phyloP scores from a whole-genome alignment of 2,113 vertebrate species.

The Ardeotis arabs region DNA sequence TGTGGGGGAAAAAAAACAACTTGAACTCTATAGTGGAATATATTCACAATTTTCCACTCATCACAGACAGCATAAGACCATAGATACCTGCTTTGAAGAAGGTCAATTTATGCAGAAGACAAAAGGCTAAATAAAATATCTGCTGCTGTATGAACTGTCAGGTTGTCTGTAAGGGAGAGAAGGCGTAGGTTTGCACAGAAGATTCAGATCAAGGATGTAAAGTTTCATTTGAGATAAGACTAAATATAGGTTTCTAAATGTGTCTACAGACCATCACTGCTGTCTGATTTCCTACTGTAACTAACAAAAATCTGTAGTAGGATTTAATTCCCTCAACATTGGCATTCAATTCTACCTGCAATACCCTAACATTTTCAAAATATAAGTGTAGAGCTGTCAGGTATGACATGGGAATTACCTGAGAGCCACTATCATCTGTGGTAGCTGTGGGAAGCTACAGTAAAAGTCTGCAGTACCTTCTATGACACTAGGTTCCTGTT shows the following conservation, averaged over 20 bases:
- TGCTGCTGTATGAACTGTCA: not conserved
- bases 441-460: not conserved
- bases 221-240: not conserved
- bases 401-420: not conserved
- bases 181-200: not conserved
- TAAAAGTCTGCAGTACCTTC: not conserved
- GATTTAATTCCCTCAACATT: not conserved
- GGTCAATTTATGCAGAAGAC: not conserved
- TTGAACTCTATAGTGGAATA: not conserved
- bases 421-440: not conserved
- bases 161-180: not conserved
- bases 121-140: not conserved
- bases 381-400: rapidly evolving
- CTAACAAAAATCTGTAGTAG: not conserved
- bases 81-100: not conserved
- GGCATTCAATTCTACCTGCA: not conserved
- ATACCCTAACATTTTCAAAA: not conserved
- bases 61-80: not conserved
- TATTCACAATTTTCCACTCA: not conserved
- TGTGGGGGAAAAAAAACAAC: rapidly evolving
- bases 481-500: not conserved
- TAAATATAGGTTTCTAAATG: not conserved
- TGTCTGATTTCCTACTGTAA: not conserved
- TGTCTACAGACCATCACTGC: not conserved
- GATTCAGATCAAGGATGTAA: rapidly evolving